Conservation (phyloP, 2,113 vertebrate genomes). For the Loxodonta africana region DNA sequence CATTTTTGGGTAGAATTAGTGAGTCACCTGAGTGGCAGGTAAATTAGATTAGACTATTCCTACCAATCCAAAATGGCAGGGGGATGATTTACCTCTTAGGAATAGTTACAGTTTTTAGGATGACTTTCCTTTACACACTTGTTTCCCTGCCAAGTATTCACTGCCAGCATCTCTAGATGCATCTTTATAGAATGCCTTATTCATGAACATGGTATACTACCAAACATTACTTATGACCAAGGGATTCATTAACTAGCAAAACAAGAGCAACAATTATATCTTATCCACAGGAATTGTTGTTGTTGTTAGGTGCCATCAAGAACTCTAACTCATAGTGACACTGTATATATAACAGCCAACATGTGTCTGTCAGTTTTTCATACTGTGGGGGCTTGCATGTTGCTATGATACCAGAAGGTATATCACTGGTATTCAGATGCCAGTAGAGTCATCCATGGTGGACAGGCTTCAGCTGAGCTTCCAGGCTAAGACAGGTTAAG, state of each 20-base stretch:
- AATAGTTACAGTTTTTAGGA: background rate
- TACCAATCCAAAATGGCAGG: background rate
- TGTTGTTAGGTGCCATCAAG: no score
- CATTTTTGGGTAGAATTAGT: background rate
- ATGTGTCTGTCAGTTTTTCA: no score
- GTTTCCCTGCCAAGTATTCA: background rate
- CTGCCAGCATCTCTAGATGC: background rate
- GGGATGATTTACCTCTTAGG: background rate
- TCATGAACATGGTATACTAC: background rate
- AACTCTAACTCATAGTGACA: background rate
- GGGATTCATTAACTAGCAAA: background rate
- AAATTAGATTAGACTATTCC: background rate
- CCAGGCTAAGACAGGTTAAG: no score
- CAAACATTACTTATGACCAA: background rate
- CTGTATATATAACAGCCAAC: no score
- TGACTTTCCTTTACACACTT: background rate
- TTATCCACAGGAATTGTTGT: background rate
- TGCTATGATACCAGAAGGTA: no score
- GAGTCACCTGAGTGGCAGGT: background rate
- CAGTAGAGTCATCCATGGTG: no score
- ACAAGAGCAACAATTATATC: background rate
- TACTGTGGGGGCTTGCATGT: no score
- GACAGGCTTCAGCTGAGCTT: no score
- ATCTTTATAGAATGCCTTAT: background rate
- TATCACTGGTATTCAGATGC: no score